Conservation (phyloP, 2,797 vertebrate species). For the Triplophysa bombifrons region DNA sequence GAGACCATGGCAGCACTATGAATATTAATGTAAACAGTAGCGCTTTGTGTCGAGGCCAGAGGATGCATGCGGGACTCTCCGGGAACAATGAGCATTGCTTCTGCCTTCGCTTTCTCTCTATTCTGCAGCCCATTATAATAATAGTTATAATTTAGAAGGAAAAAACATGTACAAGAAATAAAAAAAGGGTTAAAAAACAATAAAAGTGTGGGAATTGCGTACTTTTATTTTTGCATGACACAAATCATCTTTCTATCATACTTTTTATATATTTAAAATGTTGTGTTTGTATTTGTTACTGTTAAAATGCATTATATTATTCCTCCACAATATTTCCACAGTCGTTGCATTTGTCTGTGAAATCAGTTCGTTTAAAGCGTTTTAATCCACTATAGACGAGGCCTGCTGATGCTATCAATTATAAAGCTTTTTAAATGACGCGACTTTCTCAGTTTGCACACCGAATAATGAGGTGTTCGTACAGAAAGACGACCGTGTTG, state of each 20-base stretch:
- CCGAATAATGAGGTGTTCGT: conserved; percentile 7
- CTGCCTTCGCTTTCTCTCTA: conserved; percentile 52
- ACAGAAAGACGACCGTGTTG: conserved; percentile 44
- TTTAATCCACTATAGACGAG: neutral
- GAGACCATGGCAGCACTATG: conserved; percentile 83
- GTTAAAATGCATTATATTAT: too few species aligned
- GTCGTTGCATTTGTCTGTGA: neutral
- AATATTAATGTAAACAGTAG: conserved; percentile 88
- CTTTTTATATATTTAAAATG: too few species aligned
- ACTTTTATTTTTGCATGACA: too few species aligned
- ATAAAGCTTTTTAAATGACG: neutral
- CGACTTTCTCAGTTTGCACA: neutral
- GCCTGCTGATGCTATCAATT: neutral
- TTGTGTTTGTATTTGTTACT: too few species aligned
- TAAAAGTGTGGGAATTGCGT: too few species aligned
- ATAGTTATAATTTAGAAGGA: conserved; percentile 26
- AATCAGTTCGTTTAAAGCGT: neutral
- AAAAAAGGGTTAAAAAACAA: too few species aligned
- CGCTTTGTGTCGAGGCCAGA: conserved; percentile 82
- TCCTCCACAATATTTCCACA: neutral
- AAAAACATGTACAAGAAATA: neutral
- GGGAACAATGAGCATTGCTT: conserved; percentile 79
- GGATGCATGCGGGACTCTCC: conserved; percentile 74
- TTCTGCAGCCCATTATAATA: conserved; percentile 12
- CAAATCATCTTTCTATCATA: too few species aligned